Conservation (phyloP, 1,140 invertebrate genomes). For the Scaptodrosophila lebanonensis region DNA sequence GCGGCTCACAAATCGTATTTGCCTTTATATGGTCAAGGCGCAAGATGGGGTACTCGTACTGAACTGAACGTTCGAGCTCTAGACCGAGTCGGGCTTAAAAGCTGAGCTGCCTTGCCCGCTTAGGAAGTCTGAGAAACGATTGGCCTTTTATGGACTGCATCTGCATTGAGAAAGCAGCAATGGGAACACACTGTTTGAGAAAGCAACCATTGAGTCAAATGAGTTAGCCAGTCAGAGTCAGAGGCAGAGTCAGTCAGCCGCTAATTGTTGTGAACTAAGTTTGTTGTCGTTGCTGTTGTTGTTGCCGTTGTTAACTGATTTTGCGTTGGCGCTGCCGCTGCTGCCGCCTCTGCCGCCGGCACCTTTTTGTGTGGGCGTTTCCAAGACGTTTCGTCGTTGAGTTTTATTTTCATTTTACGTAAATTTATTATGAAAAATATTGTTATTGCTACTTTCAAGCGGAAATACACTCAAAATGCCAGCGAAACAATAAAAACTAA, state of each 20-base stretch:
- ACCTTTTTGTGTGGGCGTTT: conserved; percentile 28
- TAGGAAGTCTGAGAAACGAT: conserved; percentile 51
- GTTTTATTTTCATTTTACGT: conserved; percentile 72
- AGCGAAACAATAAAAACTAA: conserved; percentile 7
- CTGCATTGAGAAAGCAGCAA: conserved; percentile 58
- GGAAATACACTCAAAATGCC: conserved; percentile 68
- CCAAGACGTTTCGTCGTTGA: conserved; percentile 43
- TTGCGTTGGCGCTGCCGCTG: conserved; percentile 40
- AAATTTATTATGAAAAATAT: conserved; percentile 76
- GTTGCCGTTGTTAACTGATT: conserved; percentile 32
- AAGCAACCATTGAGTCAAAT: neutral
- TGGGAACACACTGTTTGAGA: conserved; percentile 38
- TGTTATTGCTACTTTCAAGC: conserved; percentile 69
- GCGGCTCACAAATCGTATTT: conserved; percentile 61
- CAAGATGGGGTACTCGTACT: conserved; percentile 31
- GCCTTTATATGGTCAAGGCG: conserved; percentile 64
- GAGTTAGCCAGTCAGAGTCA: neutral
- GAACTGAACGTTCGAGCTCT: conserved; percentile 13
- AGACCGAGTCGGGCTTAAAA: neutral
- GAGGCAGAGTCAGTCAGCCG: conserved; percentile 12
- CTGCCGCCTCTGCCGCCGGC: conserved; percentile 26
- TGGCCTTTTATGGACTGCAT: conserved; percentile 52
- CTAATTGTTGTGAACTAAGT: conserved; percentile 61
- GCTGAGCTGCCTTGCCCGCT: conserved; percentile 29
- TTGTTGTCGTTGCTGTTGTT: conserved; percentile 37